A percentile compares a stretch with the other conserved stretches of the same genome.
phyloP scores from a whole-genome alignment of 1,140 invertebrate genomes.

The Diorhabda elongata region DNA sequence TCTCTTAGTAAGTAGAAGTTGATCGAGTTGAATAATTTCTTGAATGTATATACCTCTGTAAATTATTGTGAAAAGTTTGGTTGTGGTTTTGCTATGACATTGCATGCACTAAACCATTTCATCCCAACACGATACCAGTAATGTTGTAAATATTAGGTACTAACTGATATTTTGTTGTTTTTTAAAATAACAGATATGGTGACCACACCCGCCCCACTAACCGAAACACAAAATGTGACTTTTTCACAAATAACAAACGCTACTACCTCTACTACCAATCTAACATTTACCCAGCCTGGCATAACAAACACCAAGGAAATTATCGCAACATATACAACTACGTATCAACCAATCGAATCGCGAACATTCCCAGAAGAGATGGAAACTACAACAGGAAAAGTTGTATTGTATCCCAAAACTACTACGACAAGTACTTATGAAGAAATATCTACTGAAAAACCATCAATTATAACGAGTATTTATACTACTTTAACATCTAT shows the following conservation, averaged over 20 bases:
- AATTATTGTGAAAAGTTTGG: constrained; percentile 6
- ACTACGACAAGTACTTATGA: constrained; percentile 4
- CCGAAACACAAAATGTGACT: constrained; percentile 45
- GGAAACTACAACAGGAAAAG: background rate
- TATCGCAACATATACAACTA: constrained; percentile 8
- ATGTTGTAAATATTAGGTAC: constrained; percentile 31
- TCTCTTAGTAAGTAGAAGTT: no score
- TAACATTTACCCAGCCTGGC: constrained; percentile 34
- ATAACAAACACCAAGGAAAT: constrained; percentile 19
- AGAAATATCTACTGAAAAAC: background rate
- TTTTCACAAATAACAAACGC: constrained; percentile 38
- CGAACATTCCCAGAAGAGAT: background rate
- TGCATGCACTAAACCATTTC: constrained; percentile 28
- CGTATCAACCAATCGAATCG: constrained; percentile 1
- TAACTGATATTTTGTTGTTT: constrained; percentile 39
- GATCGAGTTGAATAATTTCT: no score
- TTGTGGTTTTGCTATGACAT: constrained; percentile 17
- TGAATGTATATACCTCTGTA: background rate
- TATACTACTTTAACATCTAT: background rate
- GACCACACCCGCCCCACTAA: constrained; percentile 46
- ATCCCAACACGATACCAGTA: constrained; percentile 20
- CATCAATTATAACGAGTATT: background rate
- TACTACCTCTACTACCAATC: constrained; percentile 37
- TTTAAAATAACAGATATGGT: constrained; percentile 46
- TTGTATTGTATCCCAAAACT: constrained; percentile 6